Evolutionary conservation across 2,113 vertebrate species (phyloP), one percentile per base, ranked within the genome.

Genomic region (Urocitellus parryii): DNA sequence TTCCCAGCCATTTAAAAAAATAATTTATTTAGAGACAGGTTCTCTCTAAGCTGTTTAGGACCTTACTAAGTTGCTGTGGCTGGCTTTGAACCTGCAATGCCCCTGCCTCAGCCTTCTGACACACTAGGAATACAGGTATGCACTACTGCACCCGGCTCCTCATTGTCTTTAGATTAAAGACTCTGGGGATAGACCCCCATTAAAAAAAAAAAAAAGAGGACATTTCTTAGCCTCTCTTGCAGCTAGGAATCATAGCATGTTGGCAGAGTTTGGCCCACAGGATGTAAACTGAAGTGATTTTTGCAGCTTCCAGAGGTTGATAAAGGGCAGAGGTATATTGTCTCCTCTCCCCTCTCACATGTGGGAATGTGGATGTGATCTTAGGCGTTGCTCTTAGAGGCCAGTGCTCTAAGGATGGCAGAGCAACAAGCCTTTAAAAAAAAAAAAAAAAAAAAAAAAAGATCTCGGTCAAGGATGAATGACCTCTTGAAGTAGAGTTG

Each of bases 401-500:
- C 39, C 51, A 86, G 39, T 1, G 0, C 48, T 88, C 2, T 68
- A 63, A 85, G 73, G 18, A 51, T 58, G 51, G 39, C 42, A 72
- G 32, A 92, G 4, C 27, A 87, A 34, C 4, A 42, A 34, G 51
- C 34, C 32, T 45, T 65, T 73, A 45, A 34, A 10, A 45, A 45
- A 8, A 45, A 42, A n/a, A n/a, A n/a, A 42, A 42, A 42, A 42
- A 42, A 42, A 42, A 42, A 51, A 51, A 51, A 81, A 95, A 70
- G 51, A 27, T 18, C 14, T 68, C 39, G 67, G 42, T 56, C 58
- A 39, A 8, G 63, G 65, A 51, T 56, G 37, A 34, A 77, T 67
- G 63, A 89, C 80, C 84, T 90, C 68, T 94, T 92, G 42, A 53
- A n/a, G 45, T 12, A 51, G 78, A 92, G n/a, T 78, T 85, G 12